Conservation (phyloP, 2,113 vertebrate genomes). For the Crotalus viridis region DNA sequence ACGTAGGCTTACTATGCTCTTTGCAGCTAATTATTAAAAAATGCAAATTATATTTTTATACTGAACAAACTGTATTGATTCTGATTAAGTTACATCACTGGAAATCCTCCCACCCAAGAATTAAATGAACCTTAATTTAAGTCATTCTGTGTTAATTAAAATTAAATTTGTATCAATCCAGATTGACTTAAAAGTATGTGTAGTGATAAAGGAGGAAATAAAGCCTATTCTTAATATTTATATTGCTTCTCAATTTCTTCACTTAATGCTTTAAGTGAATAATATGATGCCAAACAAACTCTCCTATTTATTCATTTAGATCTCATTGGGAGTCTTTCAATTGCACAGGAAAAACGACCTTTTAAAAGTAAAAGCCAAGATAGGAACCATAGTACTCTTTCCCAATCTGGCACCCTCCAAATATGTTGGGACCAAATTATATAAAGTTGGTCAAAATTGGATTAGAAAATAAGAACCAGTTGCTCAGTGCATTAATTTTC, state of each 20-base stretch:
- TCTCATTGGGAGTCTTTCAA: not conserved
- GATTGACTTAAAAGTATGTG: not conserved
- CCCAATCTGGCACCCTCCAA: not conserved
- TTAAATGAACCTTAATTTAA: not conserved
- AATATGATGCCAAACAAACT: not conserved
- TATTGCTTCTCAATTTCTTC: not conserved
- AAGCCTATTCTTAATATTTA: not conserved
- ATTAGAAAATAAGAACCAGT: not conserved
- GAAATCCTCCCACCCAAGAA: not conserved
- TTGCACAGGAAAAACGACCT: not conserved
- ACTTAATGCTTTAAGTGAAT: not conserved
- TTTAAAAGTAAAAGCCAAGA: not conserved
- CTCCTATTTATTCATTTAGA: not conserved
- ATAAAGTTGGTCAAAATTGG: not conserved
- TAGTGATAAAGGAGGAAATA: not conserved
- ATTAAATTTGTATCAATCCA: not conserved
- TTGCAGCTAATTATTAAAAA: not conserved
- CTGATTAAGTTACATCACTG: not conserved
- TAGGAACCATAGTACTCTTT: not conserved
- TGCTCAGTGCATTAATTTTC: not conserved
- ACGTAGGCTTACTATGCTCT: not conserved
- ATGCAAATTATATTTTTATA: not conserved
- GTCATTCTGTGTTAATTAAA: not conserved
- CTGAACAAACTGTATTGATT: not conserved
- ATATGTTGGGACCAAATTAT: not conserved